Conservation (phyloP, 2,797 vertebrate genomes). For the Sebastes nivosus region DNA sequence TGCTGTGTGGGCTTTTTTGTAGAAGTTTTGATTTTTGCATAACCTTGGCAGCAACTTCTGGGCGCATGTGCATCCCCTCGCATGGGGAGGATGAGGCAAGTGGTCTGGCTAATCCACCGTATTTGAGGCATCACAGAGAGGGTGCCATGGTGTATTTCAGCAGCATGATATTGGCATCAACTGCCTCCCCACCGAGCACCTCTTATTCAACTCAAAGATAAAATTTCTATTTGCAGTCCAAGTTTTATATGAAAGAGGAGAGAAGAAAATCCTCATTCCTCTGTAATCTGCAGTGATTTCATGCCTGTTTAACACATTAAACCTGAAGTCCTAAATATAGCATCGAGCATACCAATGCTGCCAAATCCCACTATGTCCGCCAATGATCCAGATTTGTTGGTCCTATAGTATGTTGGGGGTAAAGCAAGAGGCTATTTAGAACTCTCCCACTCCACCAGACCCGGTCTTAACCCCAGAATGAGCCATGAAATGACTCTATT, state of each 20-base stretch:
- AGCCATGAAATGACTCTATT: slow-evolving; percentile 81
- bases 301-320: slow-evolving; percentile 55
- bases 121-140: slow-evolving; percentile 43
- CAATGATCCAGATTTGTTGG: slow-evolving; percentile 54
- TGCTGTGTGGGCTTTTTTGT: slow-evolving; percentile 51
- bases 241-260: slow-evolving; percentile 43
- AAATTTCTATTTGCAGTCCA: slow-evolving; percentile 57
- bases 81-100: slow-evolving; percentile 27
- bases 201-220: slow-evolving; percentile 55
- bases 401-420: slow-evolving; percentile 38
- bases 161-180: slow-evolving; percentile 35
- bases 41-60: slow-evolving; percentile 58
- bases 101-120: slow-evolving; percentile 49
- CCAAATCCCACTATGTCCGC: slow-evolving; percentile 27
- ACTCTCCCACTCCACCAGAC: slow-evolving; percentile 52
- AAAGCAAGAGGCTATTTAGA: slow-evolving; percentile 53
- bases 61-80: slow-evolving; percentile 5
- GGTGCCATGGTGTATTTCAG: slow-evolving; percentile 33
- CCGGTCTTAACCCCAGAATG: slow-evolving; percentile 67
- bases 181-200: slow-evolving; percentile 22
- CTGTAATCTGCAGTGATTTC: slow-evolving; percentile 70
- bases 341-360: slow-evolving; percentile 28
- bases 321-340: slow-evolving; percentile 56
- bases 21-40: slow-evolving; percentile 53
- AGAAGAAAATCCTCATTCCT: slow-evolving; percentile 36